phyloP scores from a whole-genome alignment of 2,113 vertebrate genomes.

The Anguilla japonica region DNA sequence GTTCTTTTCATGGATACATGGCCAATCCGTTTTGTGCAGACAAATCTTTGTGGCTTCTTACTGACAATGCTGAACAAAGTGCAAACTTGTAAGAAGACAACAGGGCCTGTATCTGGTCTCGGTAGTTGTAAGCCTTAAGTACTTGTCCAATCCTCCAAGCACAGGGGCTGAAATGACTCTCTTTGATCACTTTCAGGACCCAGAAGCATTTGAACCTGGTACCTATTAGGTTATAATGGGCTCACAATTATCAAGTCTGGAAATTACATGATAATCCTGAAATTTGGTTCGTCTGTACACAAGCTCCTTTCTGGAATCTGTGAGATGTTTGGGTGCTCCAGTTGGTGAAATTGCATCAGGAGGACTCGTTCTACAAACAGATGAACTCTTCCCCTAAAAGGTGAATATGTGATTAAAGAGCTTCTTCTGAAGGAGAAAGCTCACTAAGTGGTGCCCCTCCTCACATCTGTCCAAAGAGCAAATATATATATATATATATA shows the following conservation, averaged over 20 bases:
- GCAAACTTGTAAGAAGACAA: neutral
- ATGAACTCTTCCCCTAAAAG: neutral
- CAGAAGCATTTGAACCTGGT: slow-evolving; percentile 14
- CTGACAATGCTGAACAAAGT: neutral
- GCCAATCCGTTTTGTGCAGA: neutral
- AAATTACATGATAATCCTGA: slow-evolving; percentile 1
- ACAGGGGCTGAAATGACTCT: neutral
- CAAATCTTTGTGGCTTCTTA: neutral
- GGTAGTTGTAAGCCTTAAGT: neutral
- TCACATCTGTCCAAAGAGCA: slow-evolving; percentile 41
- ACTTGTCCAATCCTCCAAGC: neutral
- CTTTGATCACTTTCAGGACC: neutral
- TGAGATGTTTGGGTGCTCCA: neutral
- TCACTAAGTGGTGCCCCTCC: neutral
- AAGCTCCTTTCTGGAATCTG: slow-evolving; percentile 45
- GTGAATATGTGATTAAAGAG: neutral
- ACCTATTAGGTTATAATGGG: slow-evolving; percentile 18
- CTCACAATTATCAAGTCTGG: neutral
- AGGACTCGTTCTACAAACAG: neutral
- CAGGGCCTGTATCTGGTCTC: neutral
- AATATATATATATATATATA: no score
- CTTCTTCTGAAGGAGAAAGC: neutral
- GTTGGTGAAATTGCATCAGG: neutral
- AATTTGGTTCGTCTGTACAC: neutral
- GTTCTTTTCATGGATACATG: neutral